Evolutionary conservation across 2,888 invertebrate genomes (phyloP), one percentile per base, ranked within the genome.

Genomic region (Steinernema scapterisci): DNA sequence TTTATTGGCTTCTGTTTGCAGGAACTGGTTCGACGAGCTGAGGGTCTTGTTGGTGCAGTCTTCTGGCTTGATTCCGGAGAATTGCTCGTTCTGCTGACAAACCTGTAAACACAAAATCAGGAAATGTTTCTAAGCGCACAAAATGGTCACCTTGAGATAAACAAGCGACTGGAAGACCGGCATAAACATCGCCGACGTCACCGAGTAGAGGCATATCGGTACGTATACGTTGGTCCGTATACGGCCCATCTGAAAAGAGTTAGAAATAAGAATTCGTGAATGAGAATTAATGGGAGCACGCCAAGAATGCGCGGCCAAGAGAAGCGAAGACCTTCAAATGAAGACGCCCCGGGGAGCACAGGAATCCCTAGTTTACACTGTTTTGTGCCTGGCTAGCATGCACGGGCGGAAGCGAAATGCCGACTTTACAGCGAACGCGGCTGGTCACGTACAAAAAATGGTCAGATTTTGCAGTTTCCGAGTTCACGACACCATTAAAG

Each of bases 181-280:
- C 73, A 77, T 74, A 54, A 77, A 76, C 73, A 77, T 73, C 19
- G 77, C 72, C 13, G 77, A 76, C 5, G 77, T 77, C 23, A 75
- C 56, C 5, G 77, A 73, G 51, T 77, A 77, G 38, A 77, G 63
- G 5, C 70, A 73, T 25, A 77, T 70, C 2, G 76, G 74, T 11
- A 77, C 27, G 52, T 63, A 63, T 9, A 63, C 25, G 31, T 63
- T 63, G 1, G 63, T 63, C 63, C 63, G 63, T 31, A 31, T 63
- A 16, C 63, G 27, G n/a, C 11, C 25, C 63, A 63, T 63, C 31
- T 63, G 25, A 13, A 63, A 48, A 25, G 25, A 31, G 31, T 63
- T 13, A 16, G 31, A 16, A 63, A 38, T 11, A 23, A 5, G 23
- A 52, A 19, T n/a, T 9, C 11, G 3, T 38, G 38, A 38, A 38